Conservation (phyloP, 2,797 vertebrate genomes). For the Lepidocolaptes lacrymiger region DNA sequence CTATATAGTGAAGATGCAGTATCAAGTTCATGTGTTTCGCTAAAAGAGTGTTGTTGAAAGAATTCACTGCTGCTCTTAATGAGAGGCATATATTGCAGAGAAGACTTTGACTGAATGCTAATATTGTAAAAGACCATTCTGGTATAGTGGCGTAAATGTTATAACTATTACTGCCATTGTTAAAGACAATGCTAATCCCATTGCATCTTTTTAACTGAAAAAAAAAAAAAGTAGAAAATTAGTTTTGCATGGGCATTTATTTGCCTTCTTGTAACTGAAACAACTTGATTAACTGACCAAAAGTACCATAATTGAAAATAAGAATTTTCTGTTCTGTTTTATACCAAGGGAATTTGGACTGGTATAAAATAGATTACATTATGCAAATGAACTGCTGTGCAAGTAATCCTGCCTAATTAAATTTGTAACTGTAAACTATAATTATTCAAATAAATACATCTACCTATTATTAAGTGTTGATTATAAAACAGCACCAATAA, state of each 20-base stretch:
- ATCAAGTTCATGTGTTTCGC: not conserved
- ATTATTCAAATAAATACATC: slow-evolving; percentile 33
- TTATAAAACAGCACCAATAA: not conserved
- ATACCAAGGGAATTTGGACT: not conserved
- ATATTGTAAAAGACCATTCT: not conserved
- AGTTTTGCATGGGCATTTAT: not conserved
- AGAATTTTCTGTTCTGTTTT: not conserved
- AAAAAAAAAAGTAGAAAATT: not conserved
- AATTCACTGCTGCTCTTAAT: not conserved
- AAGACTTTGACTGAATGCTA: not conserved
- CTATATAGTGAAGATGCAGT: rapidly evolving
- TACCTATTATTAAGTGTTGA: not conserved
- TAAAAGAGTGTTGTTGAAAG: not conserved
- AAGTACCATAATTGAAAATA: not conserved
- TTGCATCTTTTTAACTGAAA: not conserved
- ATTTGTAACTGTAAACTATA: slow-evolving; percentile 36
- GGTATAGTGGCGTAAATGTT: not conserved
- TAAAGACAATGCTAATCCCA: not conserved
- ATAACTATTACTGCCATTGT: not conserved
- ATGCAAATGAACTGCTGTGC: slow-evolving; percentile 44
- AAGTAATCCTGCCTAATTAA: slow-evolving; percentile 47
- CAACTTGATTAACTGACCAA: slow-evolving; percentile 8
- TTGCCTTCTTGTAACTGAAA: not conserved
- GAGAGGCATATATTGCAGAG: not conserved
- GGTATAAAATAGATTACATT: slow-evolving; percentile 26